A percentile compares a stretch with the other conserved stretches of the same genome.
Conservation (phyloP, 2,797 vertebrate genomes). For the Lophotriccus pileatus region DNA sequence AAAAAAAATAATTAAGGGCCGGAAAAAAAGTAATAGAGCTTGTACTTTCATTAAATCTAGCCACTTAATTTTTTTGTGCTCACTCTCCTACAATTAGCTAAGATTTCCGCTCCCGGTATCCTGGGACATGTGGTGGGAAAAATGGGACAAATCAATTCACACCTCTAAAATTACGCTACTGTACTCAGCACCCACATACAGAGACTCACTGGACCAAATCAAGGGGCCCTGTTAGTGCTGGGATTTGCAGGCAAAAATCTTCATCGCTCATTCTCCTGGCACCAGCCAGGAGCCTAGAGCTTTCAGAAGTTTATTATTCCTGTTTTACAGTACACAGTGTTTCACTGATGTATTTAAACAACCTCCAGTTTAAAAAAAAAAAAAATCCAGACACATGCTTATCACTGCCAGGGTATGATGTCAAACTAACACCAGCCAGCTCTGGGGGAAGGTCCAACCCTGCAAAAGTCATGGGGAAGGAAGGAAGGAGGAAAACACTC, state of each 20-base stretch:
- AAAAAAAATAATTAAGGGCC: not conserved
- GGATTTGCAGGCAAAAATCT: not conserved
- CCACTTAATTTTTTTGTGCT: not conserved
- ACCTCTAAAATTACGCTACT: not conserved
- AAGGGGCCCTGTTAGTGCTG: not conserved
- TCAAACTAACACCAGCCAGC: not conserved
- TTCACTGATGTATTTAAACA: not conserved
- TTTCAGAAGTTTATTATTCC: constrained; percentile 25
- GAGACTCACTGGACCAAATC: not conserved
- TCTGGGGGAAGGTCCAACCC: not conserved
- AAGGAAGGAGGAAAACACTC: not conserved
- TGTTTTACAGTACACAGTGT: not conserved
- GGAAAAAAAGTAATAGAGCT: not conserved
- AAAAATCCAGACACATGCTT: not conserved
- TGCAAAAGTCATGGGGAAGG: not conserved
- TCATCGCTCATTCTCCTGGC: not conserved
- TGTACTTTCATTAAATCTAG: not conserved
- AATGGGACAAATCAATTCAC: not conserved
- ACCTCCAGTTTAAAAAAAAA: not conserved
- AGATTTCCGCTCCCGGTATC: not conserved
- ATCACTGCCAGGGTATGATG: not conserved
- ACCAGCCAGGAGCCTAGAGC: not conserved
- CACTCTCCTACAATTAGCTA: not conserved
- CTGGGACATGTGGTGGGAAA: not conserved
- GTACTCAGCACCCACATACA: not conserved